Conservation (phyloP, 2,888 invertebrate genomes). For the Pseudococcus jackbeardsleyi region DNA sequence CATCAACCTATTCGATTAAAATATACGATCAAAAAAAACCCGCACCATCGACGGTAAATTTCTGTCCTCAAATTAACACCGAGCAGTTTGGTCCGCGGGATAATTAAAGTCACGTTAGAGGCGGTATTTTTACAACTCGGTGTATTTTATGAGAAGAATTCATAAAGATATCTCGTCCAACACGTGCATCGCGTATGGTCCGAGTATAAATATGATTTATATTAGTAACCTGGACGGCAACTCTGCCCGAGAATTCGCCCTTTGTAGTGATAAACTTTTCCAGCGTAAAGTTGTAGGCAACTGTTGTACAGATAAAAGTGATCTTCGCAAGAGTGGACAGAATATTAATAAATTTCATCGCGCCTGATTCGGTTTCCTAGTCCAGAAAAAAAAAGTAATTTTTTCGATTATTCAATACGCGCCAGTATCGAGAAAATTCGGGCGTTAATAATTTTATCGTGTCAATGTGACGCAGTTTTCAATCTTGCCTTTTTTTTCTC, state of each 20-base stretch:
- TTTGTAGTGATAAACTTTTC: slow-evolving; percentile 29
- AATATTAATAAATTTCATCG: slow-evolving; percentile 44
- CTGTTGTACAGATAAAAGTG: slow-evolving; percentile 27
- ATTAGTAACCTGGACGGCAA: slow-evolving; percentile 3
- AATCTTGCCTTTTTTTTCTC: background rate
- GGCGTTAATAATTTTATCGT: slow-evolving; percentile 13
- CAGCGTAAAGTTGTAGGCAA: background rate
- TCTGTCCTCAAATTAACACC: background rate
- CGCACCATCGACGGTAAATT: background rate
- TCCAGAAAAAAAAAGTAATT: slow-evolving; percentile 4
- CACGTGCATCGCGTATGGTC: slow-evolving; percentile 3
- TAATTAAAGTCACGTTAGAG: background rate
- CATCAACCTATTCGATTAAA: background rate
- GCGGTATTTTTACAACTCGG: background rate
- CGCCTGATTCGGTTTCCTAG: background rate
- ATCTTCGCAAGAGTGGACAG: slow-evolving; percentile 18
- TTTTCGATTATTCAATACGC: slow-evolving; percentile 15
- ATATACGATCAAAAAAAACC: background rate
- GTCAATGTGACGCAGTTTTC: slow-evolving; percentile 3
- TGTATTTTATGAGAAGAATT: background rate
- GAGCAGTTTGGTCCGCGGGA: background rate
- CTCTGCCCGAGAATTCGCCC: background rate
- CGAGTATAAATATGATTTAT: slow-evolving; percentile 28
- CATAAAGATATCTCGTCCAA: background rate
- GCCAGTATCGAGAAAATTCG: background rate